Base-by-base conservation (phyloP, 2,113 vertebrate genomes). In the Saccopteryx leptura region DNA sequence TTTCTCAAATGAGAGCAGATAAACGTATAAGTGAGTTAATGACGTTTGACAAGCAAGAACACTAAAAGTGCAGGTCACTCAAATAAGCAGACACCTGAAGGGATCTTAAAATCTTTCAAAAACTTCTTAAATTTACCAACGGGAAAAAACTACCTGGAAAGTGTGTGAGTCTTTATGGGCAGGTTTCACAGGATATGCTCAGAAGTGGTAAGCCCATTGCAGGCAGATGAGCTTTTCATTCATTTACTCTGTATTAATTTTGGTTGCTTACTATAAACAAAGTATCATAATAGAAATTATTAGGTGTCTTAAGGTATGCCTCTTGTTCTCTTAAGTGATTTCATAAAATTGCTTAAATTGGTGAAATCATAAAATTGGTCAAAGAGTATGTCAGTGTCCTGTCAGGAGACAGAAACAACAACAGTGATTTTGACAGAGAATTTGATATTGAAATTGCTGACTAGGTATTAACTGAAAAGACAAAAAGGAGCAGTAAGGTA, bases 21-120 rank as follows among this genome's bases (percentile, higher is more conserved):
- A 94, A 92, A 66, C 19, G 11, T 84, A 11, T 92, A 39, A 93
- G 88, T 23, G 69, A 60, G 17, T 90, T 76, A 76, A 54, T 94
- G 79, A 95, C 80, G 90, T 56, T 65, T 66, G 60, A 84, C 23
- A 95, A 91, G 12, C 31, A 71, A 60, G 50, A 84, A 81, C 18
- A 76, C 23, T 81, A 63, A 90, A 82, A 93, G 18, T 82, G 24
- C 75, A 93, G 15, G 90, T 93, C 13, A 2, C 8, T 7, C 75
- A 87, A 65, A 90, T 82, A 58, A 94, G 13, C 31, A 76, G 75
- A 88, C 24, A 39, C 17, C 88, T 87, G 60, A 90, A 81, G 48
- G 28, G 26, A 88, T 72, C 54, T 94, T 94, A 69, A 63, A 69
- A 17, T 92, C n/a, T 95, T 60, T 71, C 46, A 72, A 0, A 86